Evolutionary conservation across 1,140 invertebrate genomes (phyloP), one percentile per base, ranked within the genome.

Genomic region (Rhagoletis pomonella): DNA sequence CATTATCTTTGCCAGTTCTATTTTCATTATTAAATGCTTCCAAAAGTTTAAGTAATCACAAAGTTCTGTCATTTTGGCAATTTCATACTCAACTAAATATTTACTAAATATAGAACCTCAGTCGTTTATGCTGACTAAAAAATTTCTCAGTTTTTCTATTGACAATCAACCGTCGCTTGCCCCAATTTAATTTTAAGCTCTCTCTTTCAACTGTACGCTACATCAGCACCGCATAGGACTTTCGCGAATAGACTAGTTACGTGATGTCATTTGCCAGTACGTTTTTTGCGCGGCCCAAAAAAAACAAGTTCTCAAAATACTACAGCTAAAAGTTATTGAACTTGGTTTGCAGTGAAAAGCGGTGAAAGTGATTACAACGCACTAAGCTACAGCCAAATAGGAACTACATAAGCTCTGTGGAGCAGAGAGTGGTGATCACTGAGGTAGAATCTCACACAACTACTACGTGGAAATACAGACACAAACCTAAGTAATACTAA

Each of bases 261-360:
- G 73, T 55, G 73, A 81, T 81, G 73, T 55, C 47, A 81, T 81
- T 81, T 55, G 50, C 4, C 73, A 81, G 73, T 58, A 17, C 73
- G 47, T 58, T 81, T 29, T 81, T 81, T 81, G 5, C 19, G 50
- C n/a, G 50, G 17, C 29, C 1, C 29, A 29, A 29, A 29, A 81
- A 81, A 42, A n/a, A 81, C n/a, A 58, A 42, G 0, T 55, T 81
- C 55, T 81, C 73, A 55, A 50, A 55, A 77, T 42, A 14, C 6
- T 47, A 17, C 42, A 81, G 73, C 73, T 19, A 19, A 55, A 29
- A 58, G 73, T 81, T 81, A 81, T 81, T 81, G 73, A 81, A 81
- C 73, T 81, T 55, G 73, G 14, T 29, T 7, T 42, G 39, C 10
- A 55, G 42, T 55, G n/a, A 29, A 55, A 55, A 19, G 73, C 0